phyloP scores from a whole-genome alignment of 2,888 invertebrate species.

The Elmis aenea region DNA sequence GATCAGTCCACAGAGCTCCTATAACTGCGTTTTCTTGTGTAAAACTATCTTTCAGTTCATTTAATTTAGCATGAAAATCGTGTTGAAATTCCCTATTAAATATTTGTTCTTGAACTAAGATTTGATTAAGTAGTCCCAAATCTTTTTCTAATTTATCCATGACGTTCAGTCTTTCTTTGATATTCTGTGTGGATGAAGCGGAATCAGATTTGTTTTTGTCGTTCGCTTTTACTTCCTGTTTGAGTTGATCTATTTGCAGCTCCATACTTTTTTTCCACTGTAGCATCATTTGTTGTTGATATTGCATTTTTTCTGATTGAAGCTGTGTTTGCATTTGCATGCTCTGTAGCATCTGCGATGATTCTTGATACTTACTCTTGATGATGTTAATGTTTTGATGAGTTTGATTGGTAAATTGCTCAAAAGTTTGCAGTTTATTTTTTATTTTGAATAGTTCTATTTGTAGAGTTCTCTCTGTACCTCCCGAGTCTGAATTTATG shows the following conservation, averaged over 20 bases:
- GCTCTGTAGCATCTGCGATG: constrained; percentile 12
- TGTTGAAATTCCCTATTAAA: constrained; percentile 30
- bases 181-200: constrained; percentile 22
- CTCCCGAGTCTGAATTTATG: too few relatives aligned
- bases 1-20: constrained; percentile 43
- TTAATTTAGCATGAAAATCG: constrained; percentile 27
- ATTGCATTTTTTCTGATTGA: constrained; percentile 34
- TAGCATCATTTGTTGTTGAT: constrained; percentile 46
- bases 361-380: constrained; percentile 16
- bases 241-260: constrained; percentile 49
- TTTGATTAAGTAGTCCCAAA: constrained; percentile 30
- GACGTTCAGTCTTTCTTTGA: constrained; percentile 28
- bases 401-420: constrained; percentile 9
- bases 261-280: constrained; percentile 52
- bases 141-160: constrained; percentile 34
- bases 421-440: constrained; percentile 4
- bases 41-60: constrained; percentile 39
- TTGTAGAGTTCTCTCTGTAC: too few relatives aligned
- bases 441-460: neutral
- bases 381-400: constrained; percentile 7
- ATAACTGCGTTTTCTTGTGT: constrained; percentile 42
- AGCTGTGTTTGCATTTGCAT: constrained; percentile 20
- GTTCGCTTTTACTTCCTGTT: constrained; percentile 33
- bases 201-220: constrained; percentile 27
- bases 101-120: constrained; percentile 35